Percentiles rank a stretch among this genome's conserved stretches.
These are phyloP conservation scores for Heliconius congener DNA, from an alignment of 1,140 invertebrate genomes.

Conservation along the genomic window DNA sequence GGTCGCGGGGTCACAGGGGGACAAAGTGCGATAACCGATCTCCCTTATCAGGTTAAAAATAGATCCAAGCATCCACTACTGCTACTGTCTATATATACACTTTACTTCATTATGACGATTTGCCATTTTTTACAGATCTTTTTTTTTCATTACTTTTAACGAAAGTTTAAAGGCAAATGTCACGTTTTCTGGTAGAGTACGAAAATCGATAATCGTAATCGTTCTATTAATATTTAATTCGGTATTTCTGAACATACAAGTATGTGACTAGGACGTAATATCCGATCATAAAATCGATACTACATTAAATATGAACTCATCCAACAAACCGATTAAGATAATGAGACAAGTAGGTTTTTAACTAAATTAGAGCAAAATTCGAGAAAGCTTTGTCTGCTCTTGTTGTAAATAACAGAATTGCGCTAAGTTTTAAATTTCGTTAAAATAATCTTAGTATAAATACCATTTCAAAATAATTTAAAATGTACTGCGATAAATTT, in stretches of 20 bases:
- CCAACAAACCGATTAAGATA: not conserved
- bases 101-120: not conserved
- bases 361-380: not conserved
- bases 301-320: not conserved
- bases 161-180: no score
- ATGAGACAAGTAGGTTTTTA: not conserved
- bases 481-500: not conserved
- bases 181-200: not conserved
- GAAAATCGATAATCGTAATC: no score
- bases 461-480: no score
- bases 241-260: not conserved
- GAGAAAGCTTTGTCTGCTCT: not conserved
- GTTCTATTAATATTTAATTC: not conserved
- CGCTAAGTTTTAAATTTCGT: not conserved
- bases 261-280: not conserved
- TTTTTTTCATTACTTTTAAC: not conserved
- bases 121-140: not conserved
- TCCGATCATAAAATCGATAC: not conserved
- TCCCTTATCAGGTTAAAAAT: slow-evolving; percentile 20
- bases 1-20: slow-evolving; percentile 14
- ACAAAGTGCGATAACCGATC: slow-evolving; percentile 29
- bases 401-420: not conserved
- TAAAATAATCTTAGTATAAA: no score
- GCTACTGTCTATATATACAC: not conserved
- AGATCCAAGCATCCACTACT: slow-evolving; percentile 2